Evolutionary conservation across 2,888 invertebrate genomes (phyloP).

Genomic region (Aporophyla lueneburgensis): DNA sequence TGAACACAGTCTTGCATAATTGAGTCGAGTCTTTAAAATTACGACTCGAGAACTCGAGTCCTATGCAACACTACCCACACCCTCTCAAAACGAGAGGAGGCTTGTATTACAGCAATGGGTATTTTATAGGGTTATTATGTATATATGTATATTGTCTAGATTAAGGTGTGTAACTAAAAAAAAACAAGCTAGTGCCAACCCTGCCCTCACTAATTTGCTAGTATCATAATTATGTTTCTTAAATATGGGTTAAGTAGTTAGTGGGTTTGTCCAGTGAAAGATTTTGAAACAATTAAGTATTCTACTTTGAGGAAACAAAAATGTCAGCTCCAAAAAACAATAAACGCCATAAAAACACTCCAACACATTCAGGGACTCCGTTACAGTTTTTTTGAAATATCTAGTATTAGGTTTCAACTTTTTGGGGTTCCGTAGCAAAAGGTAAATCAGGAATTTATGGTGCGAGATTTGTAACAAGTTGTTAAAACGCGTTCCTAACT

Average conservation of each 20-base stretch:
- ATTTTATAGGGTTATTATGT: too few relatives aligned
- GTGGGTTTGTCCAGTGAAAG: slow-evolving; percentile 25
- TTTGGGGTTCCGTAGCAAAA: neutral
- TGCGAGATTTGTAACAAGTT: neutral
- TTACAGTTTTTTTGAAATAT: slow-evolving; percentile 13
- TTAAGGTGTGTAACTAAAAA: too few relatives aligned
- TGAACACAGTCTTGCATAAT: too few relatives aligned
- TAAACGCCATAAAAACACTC: neutral
- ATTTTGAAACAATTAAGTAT: slow-evolving; percentile 34
- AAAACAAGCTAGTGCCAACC: slow-evolving; percentile 38
- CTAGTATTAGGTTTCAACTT: neutral
- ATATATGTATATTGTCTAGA: too few relatives aligned
- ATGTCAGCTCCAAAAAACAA: neutral
- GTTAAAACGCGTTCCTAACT: neutral
- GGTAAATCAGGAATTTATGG: neutral
- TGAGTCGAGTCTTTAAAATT: too few relatives aligned
- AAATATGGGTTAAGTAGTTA: slow-evolving; percentile 62
- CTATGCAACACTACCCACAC: too few relatives aligned
- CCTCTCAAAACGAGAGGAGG: too few relatives aligned
- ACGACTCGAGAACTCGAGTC: too few relatives aligned
- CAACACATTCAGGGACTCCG: neutral
- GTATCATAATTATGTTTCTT: slow-evolving; percentile 52
- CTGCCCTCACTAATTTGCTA: slow-evolving; percentile 38
- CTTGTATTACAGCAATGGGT: too few relatives aligned
- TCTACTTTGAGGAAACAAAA: slow-evolving; percentile 23